A percentile compares a stretch with the other conserved stretches of the same genome.
These are phyloP conservation scores for Arion vulgaris DNA, from an alignment of 1,140 invertebrate species.

Conservation along the genomic window DNA sequence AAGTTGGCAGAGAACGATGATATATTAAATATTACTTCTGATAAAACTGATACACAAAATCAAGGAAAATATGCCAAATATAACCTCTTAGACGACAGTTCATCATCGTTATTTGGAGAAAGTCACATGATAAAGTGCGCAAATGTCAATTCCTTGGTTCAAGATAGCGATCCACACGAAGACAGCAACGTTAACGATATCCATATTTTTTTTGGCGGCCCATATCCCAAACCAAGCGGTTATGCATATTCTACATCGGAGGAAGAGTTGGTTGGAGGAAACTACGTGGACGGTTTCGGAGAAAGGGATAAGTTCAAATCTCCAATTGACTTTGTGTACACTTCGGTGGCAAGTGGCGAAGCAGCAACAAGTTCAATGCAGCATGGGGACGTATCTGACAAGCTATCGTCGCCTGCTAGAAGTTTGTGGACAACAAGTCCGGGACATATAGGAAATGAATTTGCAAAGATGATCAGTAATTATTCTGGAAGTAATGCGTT, in stretches of 20 bases:
- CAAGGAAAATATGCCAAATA: background rate
- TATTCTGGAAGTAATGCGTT: too few species aligned
- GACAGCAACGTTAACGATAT: background rate
- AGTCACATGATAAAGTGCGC: background rate
- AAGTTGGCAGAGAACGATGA: background rate
- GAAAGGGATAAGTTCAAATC: background rate
- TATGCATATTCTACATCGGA: background rate
- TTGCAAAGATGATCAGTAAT: too few species aligned
- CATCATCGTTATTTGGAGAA: background rate
- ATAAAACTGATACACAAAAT: background rate
- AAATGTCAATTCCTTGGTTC: background rate
- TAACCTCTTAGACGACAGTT: background rate
- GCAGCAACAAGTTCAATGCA: too few species aligned
- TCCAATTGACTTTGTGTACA: background rate
- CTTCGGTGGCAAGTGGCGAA: too few species aligned
- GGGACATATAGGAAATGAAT: too few species aligned
- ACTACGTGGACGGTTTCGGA: background rate
- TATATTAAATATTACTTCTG: background rate
- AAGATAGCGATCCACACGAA: background rate
- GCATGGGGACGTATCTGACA: too few species aligned
- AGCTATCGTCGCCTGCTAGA: too few species aligned
- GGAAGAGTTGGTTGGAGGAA: background rate
- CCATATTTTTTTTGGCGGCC: background rate
- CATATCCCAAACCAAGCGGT: background rate
- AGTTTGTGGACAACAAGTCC: too few species aligned